These are phyloP conservation scores for Sebastes minor DNA, from an alignment of 2,797 vertebrate species.

Conservation along the genomic window DNA sequence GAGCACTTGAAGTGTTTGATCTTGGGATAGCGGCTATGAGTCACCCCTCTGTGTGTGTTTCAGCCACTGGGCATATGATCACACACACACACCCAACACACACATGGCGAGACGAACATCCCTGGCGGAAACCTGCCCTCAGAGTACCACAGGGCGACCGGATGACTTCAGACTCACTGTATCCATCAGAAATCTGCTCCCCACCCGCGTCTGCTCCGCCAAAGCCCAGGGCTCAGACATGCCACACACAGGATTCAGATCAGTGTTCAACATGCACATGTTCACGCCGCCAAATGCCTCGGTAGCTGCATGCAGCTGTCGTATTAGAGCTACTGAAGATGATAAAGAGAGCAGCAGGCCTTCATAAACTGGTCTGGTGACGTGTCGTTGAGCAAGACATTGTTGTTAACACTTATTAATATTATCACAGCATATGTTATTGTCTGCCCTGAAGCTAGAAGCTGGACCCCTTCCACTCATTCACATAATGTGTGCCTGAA, in stretches of 20 bases:
- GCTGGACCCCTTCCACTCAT: not conserved
- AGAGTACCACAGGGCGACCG: slow-evolving; percentile 46
- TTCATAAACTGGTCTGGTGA: slow-evolving; percentile 6
- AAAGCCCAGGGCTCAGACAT: slow-evolving; percentile 72
- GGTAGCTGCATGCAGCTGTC: slow-evolving; percentile 68
- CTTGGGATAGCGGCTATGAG: slow-evolving; percentile 57
- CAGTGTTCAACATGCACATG: slow-evolving; percentile 49
- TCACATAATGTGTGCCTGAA: not conserved
- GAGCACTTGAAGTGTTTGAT: slow-evolving; percentile 69
- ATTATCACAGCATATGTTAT: not conserved
- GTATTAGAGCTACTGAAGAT: slow-evolving; percentile 49
- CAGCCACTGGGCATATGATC: slow-evolving; percentile 33
- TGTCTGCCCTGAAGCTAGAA: not conserved
- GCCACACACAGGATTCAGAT: slow-evolving; percentile 65
- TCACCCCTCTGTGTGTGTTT: slow-evolving; percentile 56
- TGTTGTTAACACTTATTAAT: not conserved
- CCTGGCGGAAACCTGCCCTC: slow-evolving; percentile 44
- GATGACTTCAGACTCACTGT: slow-evolving; percentile 74
- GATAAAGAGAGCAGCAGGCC: slow-evolving; percentile 36
- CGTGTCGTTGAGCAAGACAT: not conserved
- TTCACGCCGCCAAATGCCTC: slow-evolving; percentile 52
- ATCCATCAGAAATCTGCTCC: slow-evolving; percentile 60
- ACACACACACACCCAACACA: slow-evolving; percentile 39
- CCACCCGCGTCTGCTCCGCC: slow-evolving; percentile 32
- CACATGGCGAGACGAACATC: slow-evolving; percentile 29